A percentile compares a stretch with the other conserved stretches of the same genome.
These are phyloP conservation scores for Colletes gigas DNA, from an alignment of 1,140 invertebrate genomes.

Conservation along the genomic window DNA sequence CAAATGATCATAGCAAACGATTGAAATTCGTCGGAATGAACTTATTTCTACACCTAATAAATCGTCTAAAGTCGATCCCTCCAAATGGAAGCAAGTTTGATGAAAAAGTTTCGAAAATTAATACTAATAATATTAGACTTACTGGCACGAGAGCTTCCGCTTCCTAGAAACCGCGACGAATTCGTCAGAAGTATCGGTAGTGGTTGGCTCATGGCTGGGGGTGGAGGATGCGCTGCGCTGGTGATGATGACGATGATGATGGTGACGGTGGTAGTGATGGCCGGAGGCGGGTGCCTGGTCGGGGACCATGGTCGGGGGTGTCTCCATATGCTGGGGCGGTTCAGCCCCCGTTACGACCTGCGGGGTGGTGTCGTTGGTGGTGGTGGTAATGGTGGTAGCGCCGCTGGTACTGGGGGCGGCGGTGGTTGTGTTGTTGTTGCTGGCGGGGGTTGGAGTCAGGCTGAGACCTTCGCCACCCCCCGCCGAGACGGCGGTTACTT, in stretches of 20 bases:
- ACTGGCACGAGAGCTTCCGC: slow-evolving; percentile 75
- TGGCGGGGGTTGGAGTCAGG: slow-evolving; percentile 63
- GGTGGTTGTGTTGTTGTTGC: slow-evolving; percentile 45
- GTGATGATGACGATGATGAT: slow-evolving; percentile 71
- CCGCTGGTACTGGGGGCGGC: slow-evolving; percentile 31
- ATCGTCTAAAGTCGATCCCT: too few relatives aligned
- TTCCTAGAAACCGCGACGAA: slow-evolving; percentile 65
- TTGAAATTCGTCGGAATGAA: too few relatives aligned
- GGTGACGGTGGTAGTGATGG: slow-evolving; percentile 69
- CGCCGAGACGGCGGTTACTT: slow-evolving; percentile 63
- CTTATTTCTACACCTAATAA: too few relatives aligned
- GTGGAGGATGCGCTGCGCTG: slow-evolving; percentile 63
- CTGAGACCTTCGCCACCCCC: slow-evolving; percentile 64
- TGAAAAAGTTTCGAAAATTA: background rate
- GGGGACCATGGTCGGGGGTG: slow-evolving; percentile 67
- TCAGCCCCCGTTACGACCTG: slow-evolving; percentile 63
- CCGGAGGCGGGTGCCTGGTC: slow-evolving; percentile 68
- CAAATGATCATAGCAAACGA: too few relatives aligned
- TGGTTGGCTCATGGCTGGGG: slow-evolving; percentile 49
- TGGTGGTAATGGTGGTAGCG: slow-evolving; percentile 39
- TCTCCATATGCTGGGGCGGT: slow-evolving; percentile 70
- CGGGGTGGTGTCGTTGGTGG: slow-evolving; percentile 51
- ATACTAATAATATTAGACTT: slow-evolving; percentile 52
- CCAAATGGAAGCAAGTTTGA: too few relatives aligned
- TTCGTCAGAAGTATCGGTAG: slow-evolving; percentile 64